phyloP scores from a whole-genome alignment of 2,113 vertebrate species.

The Hipposideros armiger region DNA sequence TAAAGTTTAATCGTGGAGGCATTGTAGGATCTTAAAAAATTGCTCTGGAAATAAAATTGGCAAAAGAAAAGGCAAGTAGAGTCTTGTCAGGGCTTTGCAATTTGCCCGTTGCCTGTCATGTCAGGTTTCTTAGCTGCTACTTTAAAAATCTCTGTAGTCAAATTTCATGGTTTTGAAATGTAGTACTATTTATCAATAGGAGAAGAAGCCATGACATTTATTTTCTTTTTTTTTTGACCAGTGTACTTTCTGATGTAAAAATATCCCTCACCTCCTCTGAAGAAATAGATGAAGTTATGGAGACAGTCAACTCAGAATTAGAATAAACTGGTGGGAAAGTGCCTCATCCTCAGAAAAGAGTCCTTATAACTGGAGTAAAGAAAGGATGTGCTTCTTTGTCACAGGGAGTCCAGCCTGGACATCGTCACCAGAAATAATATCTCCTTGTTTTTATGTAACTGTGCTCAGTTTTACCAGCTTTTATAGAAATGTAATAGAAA shows the following conservation, averaged over 20 bases:
- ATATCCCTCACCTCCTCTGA: neutral
- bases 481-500: neutral
- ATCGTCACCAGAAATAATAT: no score
- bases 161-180: slow-evolving; percentile 62
- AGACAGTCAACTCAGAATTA: slow-evolving; percentile 13
- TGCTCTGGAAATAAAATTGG: slow-evolving; percentile 58
- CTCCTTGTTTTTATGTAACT: neutral
- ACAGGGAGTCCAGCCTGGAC: neutral
- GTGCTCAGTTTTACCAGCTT: neutral
- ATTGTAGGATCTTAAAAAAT: slow-evolving; percentile 44
- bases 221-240: slow-evolving; percentile 64
- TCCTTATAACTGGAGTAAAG: neutral
- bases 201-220: neutral
- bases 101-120: slow-evolving; percentile 39
- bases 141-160: slow-evolving; percentile 50
- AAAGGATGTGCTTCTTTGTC: neutral
- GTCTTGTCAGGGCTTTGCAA: slow-evolving; percentile 47
- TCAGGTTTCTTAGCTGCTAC: slow-evolving; percentile 56
- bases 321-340: neutral
- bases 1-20: slow-evolving; percentile 37
- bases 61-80: slow-evolving; percentile 44
- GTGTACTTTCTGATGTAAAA: slow-evolving; percentile 19
- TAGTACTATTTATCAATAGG: slow-evolving; percentile 53
- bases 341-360: neutral
- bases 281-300: neutral